Percentiles rank a stretch among this genome's conserved stretches.
phyloP scores from a whole-genome alignment of 2,797 vertebrate genomes.

The Aeoliscus strigatus region DNA sequence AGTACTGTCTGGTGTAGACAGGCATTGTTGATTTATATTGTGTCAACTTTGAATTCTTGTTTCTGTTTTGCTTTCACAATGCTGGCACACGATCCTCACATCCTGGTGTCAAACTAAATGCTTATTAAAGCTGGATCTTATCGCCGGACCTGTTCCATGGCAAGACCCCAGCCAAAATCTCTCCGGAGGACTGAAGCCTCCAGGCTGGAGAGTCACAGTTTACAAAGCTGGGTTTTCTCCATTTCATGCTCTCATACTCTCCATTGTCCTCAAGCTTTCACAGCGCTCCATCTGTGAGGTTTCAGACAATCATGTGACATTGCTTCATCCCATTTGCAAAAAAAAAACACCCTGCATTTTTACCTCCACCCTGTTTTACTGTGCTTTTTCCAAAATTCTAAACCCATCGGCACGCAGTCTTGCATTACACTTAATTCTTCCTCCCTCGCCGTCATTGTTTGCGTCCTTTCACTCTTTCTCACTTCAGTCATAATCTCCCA shows the following conservation, averaged over 20 bases:
- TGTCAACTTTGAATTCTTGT: constrained; percentile 3
- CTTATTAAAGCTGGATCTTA: constrained; percentile 50
- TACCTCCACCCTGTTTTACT: constrained; percentile 49
- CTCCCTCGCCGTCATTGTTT: constrained; percentile 14
- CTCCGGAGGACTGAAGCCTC: constrained; percentile 38
- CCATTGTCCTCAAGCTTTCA: constrained; percentile 53
- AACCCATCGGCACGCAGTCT: constrained; percentile 22
- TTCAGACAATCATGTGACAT: constrained; percentile 54
- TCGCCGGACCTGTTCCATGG: constrained; percentile 22
- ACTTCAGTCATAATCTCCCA: constrained; percentile 15
- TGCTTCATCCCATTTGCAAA: constrained; percentile 58
- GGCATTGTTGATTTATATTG: neutral
- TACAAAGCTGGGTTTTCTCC: constrained; percentile 54
- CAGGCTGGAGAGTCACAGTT: constrained; percentile 41
- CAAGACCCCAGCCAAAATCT: constrained; percentile 35
- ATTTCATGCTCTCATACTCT: constrained; percentile 60
- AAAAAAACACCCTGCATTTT: constrained; percentile 39
- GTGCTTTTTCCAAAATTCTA: constrained; percentile 19
- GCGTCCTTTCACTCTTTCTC: constrained; percentile 14
- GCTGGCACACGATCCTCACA: constrained; percentile 3
- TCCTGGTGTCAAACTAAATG: constrained; percentile 23
- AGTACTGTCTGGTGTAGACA: too few species aligned
- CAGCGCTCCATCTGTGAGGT: constrained; percentile 32
- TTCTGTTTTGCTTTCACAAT: constrained; percentile 7
- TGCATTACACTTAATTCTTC: constrained; percentile 12